A percentile compares a stretch with the other conserved stretches of the same genome.
phyloP scores from a whole-genome alignment of 2,888 invertebrate species.

The Erpobdella octoculata region DNA sequence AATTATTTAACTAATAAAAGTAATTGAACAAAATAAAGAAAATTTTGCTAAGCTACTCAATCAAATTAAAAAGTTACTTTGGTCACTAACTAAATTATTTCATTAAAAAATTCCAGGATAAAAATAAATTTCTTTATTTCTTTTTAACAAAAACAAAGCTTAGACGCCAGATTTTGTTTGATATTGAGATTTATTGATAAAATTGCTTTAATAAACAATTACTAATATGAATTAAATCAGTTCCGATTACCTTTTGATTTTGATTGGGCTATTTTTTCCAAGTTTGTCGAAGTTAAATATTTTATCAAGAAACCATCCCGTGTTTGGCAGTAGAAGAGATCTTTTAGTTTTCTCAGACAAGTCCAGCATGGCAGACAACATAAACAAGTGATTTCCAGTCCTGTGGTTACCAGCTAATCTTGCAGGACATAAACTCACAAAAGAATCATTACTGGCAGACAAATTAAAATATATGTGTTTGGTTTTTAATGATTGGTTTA shows the following conservation, averaged over 20 bases:
- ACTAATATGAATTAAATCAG: neutral
- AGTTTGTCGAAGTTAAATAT: neutral
- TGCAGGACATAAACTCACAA: neutral
- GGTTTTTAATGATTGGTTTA: too few relatives aligned
- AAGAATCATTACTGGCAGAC: neutral
- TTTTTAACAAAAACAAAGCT: neutral
- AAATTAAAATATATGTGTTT: too few relatives aligned
- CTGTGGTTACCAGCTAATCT: slow-evolving; percentile 6
- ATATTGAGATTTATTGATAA: neutral
- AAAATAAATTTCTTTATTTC: too few relatives aligned
- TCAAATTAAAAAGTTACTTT: too few relatives aligned
- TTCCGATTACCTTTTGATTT: neutral
- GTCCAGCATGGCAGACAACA: slow-evolving; percentile 13
- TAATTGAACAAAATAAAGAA: too few relatives aligned
- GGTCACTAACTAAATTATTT: too few relatives aligned
- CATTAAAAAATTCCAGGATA: too few relatives aligned
- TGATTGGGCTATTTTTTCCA: neutral
- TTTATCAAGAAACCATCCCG: slow-evolving; percentile 11
- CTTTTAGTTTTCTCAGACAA: slow-evolving; percentile 7
- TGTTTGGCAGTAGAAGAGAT: neutral
- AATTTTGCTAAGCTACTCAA: too few relatives aligned
- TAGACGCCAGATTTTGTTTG: neutral
- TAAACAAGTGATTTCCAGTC: slow-evolving; percentile 20
- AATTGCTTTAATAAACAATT: neutral
- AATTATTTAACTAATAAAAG: too few relatives aligned